Evolutionary conservation across 2,888 invertebrate genomes (phyloP).

Genomic region (Eudemis profundana): DNA sequence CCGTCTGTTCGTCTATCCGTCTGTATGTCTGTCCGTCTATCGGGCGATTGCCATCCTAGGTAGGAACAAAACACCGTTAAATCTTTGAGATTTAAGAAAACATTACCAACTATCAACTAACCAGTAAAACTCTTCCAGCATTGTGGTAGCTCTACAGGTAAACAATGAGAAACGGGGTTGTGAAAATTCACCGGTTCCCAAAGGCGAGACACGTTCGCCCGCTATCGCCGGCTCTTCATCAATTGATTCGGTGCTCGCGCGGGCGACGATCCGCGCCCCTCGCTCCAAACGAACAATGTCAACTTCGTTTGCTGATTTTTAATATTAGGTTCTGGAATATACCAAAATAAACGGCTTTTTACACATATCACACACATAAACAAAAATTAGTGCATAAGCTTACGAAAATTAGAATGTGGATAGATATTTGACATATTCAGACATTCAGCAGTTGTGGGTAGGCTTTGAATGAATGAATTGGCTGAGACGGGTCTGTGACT

Average conservation of each 20-base stretch:
- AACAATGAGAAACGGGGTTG: constrained; percentile 54
- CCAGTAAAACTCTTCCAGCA: not conserved
- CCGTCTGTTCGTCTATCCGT: no score
- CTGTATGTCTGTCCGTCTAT: no score
- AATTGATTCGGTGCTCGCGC: constrained; percentile 71
- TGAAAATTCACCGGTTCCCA: constrained; percentile 61
- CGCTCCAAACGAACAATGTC: constrained; percentile 13
- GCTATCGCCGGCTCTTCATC: constrained; percentile 78
- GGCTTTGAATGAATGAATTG: no score
- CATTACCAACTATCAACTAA: not conserved
- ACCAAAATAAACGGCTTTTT: no score
- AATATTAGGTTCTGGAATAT: not conserved
- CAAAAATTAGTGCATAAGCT: no score
- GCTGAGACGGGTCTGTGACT: no score
- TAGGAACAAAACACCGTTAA: no score
- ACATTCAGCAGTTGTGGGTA: no score
- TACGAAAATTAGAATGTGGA: no score
- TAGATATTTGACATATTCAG: no score
- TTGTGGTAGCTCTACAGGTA: constrained; percentile 45
- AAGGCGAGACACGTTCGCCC: constrained; percentile 74
- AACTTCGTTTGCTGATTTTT: constrained; percentile 5
- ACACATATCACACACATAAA: no score
- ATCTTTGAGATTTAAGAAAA: not conserved
- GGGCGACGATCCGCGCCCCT: constrained; percentile 43
- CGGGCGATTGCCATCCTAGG: no score